Conservation (phyloP, 1,140 invertebrate genomes). For the Drosophila ohnishii region DNA sequence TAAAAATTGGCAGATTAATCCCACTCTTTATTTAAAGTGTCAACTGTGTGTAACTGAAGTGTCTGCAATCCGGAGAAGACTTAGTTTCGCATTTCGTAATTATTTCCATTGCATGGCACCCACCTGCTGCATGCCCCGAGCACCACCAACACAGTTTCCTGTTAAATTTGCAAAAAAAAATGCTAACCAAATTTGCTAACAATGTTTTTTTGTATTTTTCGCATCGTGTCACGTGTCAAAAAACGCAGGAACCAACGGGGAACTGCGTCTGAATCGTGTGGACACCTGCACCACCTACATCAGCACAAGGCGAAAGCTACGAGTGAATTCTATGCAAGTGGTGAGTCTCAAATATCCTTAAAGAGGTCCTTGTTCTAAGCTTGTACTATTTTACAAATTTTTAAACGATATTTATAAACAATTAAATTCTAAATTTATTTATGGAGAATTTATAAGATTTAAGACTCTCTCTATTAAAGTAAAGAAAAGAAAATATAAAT, state of each 20-base stretch:
- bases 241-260: slow-evolving; percentile 83
- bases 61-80: background rate
- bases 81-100: background rate
- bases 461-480: background rate
- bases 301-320: slow-evolving; percentile 80
- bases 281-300: slow-evolving; percentile 88
- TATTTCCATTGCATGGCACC: slow-evolving; percentile 23
- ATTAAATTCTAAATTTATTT: no score
- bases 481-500: background rate
- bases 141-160: slow-evolving; percentile 15
- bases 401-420: no score
- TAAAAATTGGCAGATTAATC: background rate
- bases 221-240: background rate
- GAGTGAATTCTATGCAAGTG: slow-evolving; percentile 81
- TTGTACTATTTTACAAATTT: no score
- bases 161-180: background rate
- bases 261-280: slow-evolving; percentile 85
- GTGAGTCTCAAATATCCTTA: slow-evolving; percentile 33
- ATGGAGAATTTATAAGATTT: no score
- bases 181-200: background rate
- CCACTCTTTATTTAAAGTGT: no score
- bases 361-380: background rate
- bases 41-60: background rate
- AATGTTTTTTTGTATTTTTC: background rate
- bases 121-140: slow-evolving; percentile 28